phyloP scores from a whole-genome alignment of 2,113 vertebrate genomes.

The Pygoscelis antarcticus region DNA sequence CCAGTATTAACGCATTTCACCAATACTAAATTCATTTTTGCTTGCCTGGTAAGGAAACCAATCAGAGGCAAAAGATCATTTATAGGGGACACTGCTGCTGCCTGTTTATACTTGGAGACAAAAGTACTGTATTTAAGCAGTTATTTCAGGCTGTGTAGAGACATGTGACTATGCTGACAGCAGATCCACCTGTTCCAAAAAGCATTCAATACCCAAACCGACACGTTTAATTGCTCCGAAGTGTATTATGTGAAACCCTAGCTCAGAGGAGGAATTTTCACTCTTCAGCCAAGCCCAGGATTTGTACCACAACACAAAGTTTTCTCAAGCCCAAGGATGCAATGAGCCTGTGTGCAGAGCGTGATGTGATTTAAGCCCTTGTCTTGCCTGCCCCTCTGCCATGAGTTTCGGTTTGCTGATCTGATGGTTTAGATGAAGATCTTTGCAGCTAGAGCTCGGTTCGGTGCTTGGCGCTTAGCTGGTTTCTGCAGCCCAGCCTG shows the following conservation, averaged over 20 bases:
- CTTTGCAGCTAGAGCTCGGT: not conserved
- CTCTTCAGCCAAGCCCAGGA: not conserved
- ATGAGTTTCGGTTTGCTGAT: not conserved
- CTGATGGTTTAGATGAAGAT: not conserved
- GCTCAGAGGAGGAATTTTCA: not conserved
- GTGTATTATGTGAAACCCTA: not conserved
- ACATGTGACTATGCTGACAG: not conserved
- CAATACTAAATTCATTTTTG: not conserved
- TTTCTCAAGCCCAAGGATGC: not conserved
- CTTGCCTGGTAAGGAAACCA: not conserved
- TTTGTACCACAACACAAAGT: not conserved
- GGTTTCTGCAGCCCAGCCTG: not conserved
- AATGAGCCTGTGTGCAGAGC: accelerated
- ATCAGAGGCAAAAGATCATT: not conserved
- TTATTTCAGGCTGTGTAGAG: not conserved
- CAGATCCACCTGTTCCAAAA: conserved; percentile 42
- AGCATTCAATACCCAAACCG: not conserved
- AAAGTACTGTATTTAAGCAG: not conserved
- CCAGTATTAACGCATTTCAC: not conserved
- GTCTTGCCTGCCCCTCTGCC: accelerated
- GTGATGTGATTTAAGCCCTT: not conserved
- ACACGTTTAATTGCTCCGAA: not conserved
- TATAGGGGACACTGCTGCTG: not conserved
- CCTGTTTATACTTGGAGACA: not conserved
- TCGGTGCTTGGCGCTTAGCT: not conserved